Conservation (phyloP, 2,113 vertebrate species). For the Phrynosoma blainvillii region DNA sequence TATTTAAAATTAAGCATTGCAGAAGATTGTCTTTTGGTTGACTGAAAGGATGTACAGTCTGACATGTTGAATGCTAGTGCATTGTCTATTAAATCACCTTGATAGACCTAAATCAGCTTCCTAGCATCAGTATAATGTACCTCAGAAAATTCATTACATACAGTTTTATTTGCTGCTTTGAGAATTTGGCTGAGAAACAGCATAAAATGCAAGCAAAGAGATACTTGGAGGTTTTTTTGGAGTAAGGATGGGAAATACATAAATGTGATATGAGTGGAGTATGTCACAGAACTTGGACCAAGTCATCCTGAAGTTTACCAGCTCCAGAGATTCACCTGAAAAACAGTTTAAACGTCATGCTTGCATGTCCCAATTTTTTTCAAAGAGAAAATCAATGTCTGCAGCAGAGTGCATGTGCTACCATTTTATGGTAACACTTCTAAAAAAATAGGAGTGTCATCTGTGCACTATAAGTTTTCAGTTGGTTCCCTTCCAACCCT, state of each 20-base stretch:
- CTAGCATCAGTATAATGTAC: not conserved
- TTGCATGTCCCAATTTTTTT: too few species aligned
- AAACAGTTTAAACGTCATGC: not conserved
- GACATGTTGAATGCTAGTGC: not conserved
- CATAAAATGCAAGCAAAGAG: not conserved
- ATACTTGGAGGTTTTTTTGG: not conserved
- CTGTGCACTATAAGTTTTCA: too few species aligned
- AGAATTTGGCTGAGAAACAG: not conserved
- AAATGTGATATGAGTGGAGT: too few species aligned
- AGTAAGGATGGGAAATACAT: not conserved
- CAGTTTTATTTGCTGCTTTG: not conserved
- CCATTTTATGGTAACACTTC: too few species aligned
- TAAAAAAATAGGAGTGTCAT: too few species aligned
- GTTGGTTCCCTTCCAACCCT: too few species aligned
- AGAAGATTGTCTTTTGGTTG: not conserved
- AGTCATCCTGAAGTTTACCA: not conserved
- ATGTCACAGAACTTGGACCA: not conserved
- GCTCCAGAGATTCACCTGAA: not conserved
- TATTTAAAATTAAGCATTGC: not conserved
- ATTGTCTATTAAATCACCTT: too few species aligned
- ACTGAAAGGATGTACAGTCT: not conserved
- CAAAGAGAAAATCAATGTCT: not conserved
- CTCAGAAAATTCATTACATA: not conserved
- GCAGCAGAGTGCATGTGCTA: too few species aligned
- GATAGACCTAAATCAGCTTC: not conserved